Base-by-base conservation (phyloP, 2,888 invertebrate genomes). In the Spisula solida region DNA sequence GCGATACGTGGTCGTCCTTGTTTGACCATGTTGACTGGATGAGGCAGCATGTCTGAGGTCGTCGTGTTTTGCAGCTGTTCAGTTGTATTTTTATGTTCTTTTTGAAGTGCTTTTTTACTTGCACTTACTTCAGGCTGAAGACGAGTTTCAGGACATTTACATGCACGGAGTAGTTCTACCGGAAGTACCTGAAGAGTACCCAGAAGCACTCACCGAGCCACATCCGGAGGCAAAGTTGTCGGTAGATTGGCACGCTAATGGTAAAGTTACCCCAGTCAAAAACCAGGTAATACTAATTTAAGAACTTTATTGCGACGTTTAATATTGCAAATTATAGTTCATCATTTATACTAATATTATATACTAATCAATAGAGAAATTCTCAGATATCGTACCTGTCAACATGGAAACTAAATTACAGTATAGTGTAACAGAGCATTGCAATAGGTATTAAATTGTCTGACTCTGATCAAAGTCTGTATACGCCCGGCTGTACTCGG, bases 91-190 rank as follows among this genome's bases (percentile, higher is more conserved):
- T n/a, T n/a, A n/a, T n/a, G n/a, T n/a, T n/a, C n/a, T n/a, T n/a
- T n/a, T n/a, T n/a, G n/a, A n/a, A n/a, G n/a, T n/a, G n/a, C n/a
- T n/a, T n/a, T n/a, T n/a, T n/a, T n/a, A n/a, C n/a, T n/a, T n/a
- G n/a, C n/a, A n/a, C n/a, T 25, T 6, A 78, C 78, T 78, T 18
- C 25, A 89, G 89, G 89, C 89, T 5, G 89, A 87, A 79, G 89
- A 89, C 25, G 89, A 89, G 56, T 89, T 81, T 78, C 60, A 89
- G 51, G 78, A 87, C 31, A 87, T 85, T 0, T 85, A 60, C n/a
- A 82, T 89, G n/a, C 41, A 56, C 0, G 89, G 89, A 48, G 31
- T 89, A 0, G 75, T 89, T 48, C 6, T 87, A 51, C 89, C 89
- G 29, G 79, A 85, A 79, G 79, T 31, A 20, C 78, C 78, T 18